Percentiles rank a stretch among this genome's conserved stretches.
phyloP scores from a whole-genome alignment of 1,140 invertebrate species.

The Tenebrio molitor region DNA sequence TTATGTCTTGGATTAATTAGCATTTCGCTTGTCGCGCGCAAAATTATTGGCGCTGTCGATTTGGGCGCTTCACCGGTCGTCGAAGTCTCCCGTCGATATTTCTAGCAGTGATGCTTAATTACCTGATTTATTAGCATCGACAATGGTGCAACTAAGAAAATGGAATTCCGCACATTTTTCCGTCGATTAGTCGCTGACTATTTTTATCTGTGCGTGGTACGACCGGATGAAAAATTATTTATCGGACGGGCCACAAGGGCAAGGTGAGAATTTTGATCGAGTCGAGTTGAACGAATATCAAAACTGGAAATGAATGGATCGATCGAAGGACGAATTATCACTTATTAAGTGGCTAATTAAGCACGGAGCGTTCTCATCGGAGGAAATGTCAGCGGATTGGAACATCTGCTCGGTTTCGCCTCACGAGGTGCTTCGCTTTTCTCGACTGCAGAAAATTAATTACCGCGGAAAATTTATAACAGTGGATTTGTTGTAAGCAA shows the following conservation, averaged over 20 bases:
- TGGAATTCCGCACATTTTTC: slow-evolving; percentile 10
- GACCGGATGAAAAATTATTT: not conserved
- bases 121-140: not conserved
- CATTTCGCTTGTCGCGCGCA: slow-evolving; percentile 1
- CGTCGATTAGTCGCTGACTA: not conserved
- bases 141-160: not conserved
- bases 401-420: no score
- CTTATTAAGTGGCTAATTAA: slow-evolving; percentile 27
- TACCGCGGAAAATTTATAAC: not conserved
- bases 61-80: slow-evolving; percentile 14
- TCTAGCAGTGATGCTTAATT: not conserved
- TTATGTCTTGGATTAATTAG: slow-evolving; percentile 18
- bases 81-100: slow-evolving; percentile 13
- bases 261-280: slow-evolving; percentile 15
- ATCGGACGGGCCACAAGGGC: not conserved
- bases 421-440: no score
- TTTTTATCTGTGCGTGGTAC: no score
- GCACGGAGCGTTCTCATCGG: not conserved
- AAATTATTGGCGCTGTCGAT: slow-evolving; percentile 1
- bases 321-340: slow-evolving; percentile 22
- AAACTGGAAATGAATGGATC: not conserved
- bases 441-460: no score
- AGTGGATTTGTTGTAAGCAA: not conserved
- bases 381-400: slow-evolving; percentile 9
- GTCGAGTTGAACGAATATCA: not conserved